Base-by-base conservation (phyloP, 2,888 invertebrate species). In the Boloria euphrosyne region DNA sequence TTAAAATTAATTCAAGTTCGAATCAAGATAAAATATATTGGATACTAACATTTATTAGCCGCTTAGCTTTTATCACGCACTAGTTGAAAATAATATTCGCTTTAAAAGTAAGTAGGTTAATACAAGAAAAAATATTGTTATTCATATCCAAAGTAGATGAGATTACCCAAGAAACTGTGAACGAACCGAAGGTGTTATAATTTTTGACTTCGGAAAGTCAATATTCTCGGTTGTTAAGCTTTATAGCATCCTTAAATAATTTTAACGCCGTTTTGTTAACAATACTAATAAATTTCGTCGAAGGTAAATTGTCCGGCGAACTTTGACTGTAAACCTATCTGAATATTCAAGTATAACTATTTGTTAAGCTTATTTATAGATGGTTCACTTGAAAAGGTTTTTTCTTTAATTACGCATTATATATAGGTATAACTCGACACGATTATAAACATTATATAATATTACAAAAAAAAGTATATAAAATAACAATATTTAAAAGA, bases 161-260 rank as follows among this genome's bases (percentile, higher is more conserved):
- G 82, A 81, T 85, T 85, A 86, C 84, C 83, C 71, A 78, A 78
- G 75, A 75, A 75, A 76, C 74, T 74, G 74, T 78, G 81, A 85
- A 82, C 80, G 81, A 75, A 74, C 79, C 78, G 71, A 73, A 78
- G 73, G 78, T 80, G 84, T 84, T 80, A 82, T 83, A 84, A 58
- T 47, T 49, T 49, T 87, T 86, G 88, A 83, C 84, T 84, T 81
- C 77, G 78, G 72, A 78, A 80, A 82, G 82, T 85, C 86, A 86
- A 84, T 86, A 85, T 80, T 38, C 80, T 80, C 75, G 80, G 84
- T 79, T 84, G 78, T 90, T 86, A 87, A 87, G 87, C 79, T 89
- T 90, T 86, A 90, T 85, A 71, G 80, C 79, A 76, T 77, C 78
- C 80, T 83, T 88, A 87, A 87, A 89, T 90, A 85, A 88, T 87